phyloP scores from a whole-genome alignment of 2,888 invertebrate genomes.

The Synanthedon andrenaeformis region DNA sequence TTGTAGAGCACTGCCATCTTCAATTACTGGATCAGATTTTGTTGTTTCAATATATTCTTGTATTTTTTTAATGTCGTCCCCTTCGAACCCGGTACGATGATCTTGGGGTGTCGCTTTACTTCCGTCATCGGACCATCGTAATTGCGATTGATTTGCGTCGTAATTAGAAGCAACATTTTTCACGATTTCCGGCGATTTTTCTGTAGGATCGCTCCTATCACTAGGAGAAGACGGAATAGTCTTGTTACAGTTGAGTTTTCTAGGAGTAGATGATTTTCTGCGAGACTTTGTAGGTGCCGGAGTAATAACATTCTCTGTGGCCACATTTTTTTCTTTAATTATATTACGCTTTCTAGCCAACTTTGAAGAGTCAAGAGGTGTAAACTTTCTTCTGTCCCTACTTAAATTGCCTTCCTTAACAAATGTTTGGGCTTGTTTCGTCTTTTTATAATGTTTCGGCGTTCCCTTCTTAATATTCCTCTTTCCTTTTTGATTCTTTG shows the following conservation, averaged over 20 bases:
- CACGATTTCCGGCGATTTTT: constrained; percentile 15
- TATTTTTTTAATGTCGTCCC: constrained; percentile 53
- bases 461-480: constrained; percentile 24
- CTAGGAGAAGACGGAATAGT: constrained; percentile 29
- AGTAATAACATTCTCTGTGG: constrained; percentile 11
- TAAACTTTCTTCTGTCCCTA: constrained; percentile 6
- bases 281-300: constrained; percentile 49
- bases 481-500: constrained; percentile 1
- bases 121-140: constrained; percentile 55
- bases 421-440: constrained; percentile 46
- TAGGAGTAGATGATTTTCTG: constrained; percentile 61
- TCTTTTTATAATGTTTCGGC: constrained; percentile 46
- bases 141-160: constrained; percentile 39
- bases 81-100: constrained; percentile 19
- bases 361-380: constrained; percentile 15
- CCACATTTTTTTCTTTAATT: constrained; percentile 27
- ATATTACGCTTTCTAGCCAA: constrained; percentile 7
- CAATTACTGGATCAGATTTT: constrained; percentile 9
- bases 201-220: constrained; percentile 33
- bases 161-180: constrained; percentile 13
- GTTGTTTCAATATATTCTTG: constrained; percentile 42
- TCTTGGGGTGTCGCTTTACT: constrained; percentile 31
- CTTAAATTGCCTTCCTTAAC: constrained; percentile 21
- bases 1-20: constrained; percentile 31
- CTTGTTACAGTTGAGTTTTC: constrained; percentile 54